Conservation (phyloP, 2,113 vertebrate species). For the Thamnaconus septentrionalis region DNA sequence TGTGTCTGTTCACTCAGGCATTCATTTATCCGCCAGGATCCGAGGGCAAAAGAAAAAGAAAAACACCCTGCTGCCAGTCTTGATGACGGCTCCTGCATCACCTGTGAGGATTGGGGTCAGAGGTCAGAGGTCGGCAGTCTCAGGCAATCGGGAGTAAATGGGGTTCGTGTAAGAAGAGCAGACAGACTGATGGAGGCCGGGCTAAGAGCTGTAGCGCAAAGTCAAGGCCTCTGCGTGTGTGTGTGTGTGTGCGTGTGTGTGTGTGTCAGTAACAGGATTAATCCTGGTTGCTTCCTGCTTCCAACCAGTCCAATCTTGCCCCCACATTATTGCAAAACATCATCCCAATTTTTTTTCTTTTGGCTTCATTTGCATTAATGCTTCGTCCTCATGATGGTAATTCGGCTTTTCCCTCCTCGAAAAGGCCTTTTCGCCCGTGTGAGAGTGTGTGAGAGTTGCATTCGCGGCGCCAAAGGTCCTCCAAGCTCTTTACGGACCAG, state of each 20-base stretch:
- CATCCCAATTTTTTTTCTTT: conserved; percentile 41
- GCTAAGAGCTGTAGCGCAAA: conserved; percentile 71
- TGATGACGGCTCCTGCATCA: conserved; percentile 65
- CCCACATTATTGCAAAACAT: conserved; percentile 68
- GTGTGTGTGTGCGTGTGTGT: conserved; percentile 11
- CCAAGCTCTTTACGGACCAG: conserved; percentile 31
- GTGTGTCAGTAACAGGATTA: conserved; percentile 57
- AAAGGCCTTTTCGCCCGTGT: no score
- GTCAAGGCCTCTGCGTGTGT: conserved; percentile 56
- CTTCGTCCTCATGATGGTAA: conserved; percentile 69
- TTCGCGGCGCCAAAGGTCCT: conserved; percentile 24
- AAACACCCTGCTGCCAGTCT: conserved; percentile 75
- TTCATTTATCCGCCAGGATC: conserved; percentile 71
- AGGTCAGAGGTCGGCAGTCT: conserved; percentile 64
- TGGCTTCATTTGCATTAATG: conserved; percentile 68
- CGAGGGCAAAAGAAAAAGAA: conserved; percentile 36
- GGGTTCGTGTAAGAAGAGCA: conserved; percentile 66
- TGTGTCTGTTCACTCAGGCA: conserved; percentile 46
- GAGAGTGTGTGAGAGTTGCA: no score
- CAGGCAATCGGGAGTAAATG: conserved; percentile 78
- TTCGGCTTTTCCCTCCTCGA: conserved; percentile 16
- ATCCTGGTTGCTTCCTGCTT: conserved; percentile 41
- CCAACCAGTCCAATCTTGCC: conserved; percentile 59
- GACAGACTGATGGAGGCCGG: conserved; percentile 70
- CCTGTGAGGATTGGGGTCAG: conserved; percentile 76